Base-by-base conservation (phyloP, 2,113 vertebrate genomes). In the Embiotoca jacksoni region DNA sequence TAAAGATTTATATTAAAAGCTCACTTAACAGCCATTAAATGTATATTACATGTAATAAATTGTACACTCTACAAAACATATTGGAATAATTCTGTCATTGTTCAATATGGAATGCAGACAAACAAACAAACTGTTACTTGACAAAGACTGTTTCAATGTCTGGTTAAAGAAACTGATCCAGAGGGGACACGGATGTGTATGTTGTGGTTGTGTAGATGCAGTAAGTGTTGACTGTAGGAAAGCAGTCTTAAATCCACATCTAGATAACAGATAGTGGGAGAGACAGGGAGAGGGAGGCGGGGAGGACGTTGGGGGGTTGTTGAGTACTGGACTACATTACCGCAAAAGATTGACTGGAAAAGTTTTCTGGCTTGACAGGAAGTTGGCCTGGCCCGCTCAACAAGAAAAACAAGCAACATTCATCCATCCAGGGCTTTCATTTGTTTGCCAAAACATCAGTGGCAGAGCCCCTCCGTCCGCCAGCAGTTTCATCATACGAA, bases 301-400 rank as follows among this genome's bases (percentile, higher is more conserved):
- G n/a, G 54, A 31, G 5, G 66, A 13, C 59, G 49, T 32, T 64
- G 37, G 62, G 50, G 31, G 44, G 58, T 11, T 60, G 16, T n/a
- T 65, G 47, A 41, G 63, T 68, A 86, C 90, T 93, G 92, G 87
- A 86, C 88, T 68, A 87, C 89, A 92, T 94, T 92, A 92, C 71
- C 75, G 72, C 69, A 80, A 75, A 91, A 92, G 89, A 93, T 87
- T 89, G 91, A 95, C 89, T 90, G 90, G 86, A 93, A 93, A 93
- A 81, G 79, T 62, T 91, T 90, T 70, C 67, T 10, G 15, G 66
- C 74, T 81, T 93, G 93, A 94, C 92, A 91, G 84, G 85, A 90
- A 89, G 77, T 93, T 94, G 93, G 93, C 92, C 75, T 15, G 46
- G 35, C 11, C 56, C 49, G 36, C 66, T 84, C 78, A 53, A 92